phyloP scores from a whole-genome alignment of 2,797 vertebrate genomes.

The Acrocephalus scirpaceus region DNA sequence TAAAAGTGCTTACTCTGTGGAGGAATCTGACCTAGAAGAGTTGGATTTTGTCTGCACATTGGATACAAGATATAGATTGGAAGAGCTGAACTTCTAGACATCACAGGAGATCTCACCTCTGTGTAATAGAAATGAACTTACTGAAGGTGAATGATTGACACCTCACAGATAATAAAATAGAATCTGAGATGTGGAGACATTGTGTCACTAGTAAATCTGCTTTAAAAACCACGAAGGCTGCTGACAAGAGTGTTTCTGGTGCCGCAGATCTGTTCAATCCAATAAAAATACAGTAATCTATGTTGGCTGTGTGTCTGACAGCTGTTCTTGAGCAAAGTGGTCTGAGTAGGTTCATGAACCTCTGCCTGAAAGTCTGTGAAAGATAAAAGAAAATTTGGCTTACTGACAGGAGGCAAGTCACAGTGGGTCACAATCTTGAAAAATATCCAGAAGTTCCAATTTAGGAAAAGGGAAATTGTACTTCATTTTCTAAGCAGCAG shows the following conservation, averaged over 20 bases:
- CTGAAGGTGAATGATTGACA: neutral
- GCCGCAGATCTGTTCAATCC: neutral
- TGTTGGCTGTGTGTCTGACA: neutral
- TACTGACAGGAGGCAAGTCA: neutral
- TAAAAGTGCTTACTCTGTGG: neutral
- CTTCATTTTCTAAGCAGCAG: neutral
- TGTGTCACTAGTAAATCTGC: neutral
- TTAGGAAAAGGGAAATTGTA: neutral
- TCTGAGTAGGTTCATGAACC: neutral
- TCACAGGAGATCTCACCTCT: neutral
- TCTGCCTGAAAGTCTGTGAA: neutral
- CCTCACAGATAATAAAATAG: neutral
- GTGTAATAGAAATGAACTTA: neutral
- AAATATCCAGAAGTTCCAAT: neutral
- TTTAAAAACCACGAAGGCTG: neutral
- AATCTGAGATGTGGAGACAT: neutral
- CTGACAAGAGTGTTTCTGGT: neutral
- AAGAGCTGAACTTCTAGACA: neutral
- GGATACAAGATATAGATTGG: neutral
- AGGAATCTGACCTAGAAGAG: neutral
- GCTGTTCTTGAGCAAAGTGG: neutral
- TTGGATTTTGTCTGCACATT: neutral
- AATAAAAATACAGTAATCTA: neutral
- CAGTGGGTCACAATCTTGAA: neutral
- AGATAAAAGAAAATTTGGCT: neutral